Conservation (phyloP, 2,888 invertebrate species). For the Eulithis testata region DNA sequence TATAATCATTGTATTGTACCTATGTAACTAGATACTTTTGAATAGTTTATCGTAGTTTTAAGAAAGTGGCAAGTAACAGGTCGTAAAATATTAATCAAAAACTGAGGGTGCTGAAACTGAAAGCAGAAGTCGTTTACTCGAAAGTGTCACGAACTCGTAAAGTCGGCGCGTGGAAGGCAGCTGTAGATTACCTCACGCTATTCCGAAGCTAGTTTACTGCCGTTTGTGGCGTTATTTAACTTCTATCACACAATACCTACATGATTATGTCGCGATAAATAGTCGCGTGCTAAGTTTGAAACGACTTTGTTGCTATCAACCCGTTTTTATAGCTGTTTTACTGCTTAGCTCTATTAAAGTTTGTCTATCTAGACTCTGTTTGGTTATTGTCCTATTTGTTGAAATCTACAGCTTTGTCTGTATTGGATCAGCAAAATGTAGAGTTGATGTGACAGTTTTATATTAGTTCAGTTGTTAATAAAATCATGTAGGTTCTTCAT, state of each 20-base stretch:
- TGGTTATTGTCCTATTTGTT: conserved; percentile 16
- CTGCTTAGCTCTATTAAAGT: conserved; percentile 24
- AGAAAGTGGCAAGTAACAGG: conserved; percentile 13
- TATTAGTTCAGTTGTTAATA: neutral
- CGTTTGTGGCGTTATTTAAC: conserved; percentile 64
- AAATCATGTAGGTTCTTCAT: conserved; percentile 1
- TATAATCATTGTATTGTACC: too few relatives aligned
- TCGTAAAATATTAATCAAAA: conserved; percentile 44
- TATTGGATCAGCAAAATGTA: conserved; percentile 14
- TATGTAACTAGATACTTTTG: neutral
- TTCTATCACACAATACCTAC: conserved; percentile 60
- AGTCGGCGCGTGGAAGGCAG: conserved; percentile 39
- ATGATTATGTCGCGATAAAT: conserved; percentile 63
- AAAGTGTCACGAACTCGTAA: conserved; percentile 52
- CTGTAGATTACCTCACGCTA: conserved; percentile 68
- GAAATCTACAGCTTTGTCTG: too few relatives aligned
- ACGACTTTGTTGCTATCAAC: conserved; percentile 42
- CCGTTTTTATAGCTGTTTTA: conserved; percentile 29
- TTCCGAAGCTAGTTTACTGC: conserved; percentile 55
- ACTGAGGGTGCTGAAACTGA: conserved; percentile 38
- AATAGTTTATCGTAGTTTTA: neutral
- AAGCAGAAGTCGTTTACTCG: conserved; percentile 47
- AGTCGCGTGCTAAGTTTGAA: conserved; percentile 50
- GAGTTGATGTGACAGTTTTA: conserved; percentile 9
- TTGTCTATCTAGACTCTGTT: conserved; percentile 19